phyloP scores from a whole-genome alignment of 2,888 invertebrate genomes.

The Drosophila buzzatii region DNA sequence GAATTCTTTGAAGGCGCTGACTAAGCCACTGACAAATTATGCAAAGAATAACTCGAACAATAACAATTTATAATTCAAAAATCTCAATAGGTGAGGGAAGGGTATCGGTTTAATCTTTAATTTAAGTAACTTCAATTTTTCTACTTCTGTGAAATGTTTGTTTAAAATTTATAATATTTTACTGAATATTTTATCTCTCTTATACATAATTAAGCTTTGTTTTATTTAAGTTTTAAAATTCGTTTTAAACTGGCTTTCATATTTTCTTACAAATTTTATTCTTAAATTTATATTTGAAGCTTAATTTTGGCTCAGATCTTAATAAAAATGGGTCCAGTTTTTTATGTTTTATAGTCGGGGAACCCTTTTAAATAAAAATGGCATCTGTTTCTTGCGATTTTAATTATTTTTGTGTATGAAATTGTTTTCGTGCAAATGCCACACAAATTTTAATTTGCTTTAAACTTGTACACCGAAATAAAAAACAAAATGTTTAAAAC shows the following conservation, averaged over 20 bases:
- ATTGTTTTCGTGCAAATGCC: not conserved
- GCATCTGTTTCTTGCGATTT: not conserved
- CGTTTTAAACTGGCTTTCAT: no score
- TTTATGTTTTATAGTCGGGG: not conserved
- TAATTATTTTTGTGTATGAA: not conserved
- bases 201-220: no score
- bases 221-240: no score
- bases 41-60: not conserved
- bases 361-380: not conserved
- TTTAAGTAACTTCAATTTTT: not conserved
- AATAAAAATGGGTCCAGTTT: not conserved
- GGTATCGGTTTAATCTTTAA: not conserved
- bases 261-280: no score
- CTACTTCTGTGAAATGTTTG: not conserved
- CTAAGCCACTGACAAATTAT: conserved; percentile 14
- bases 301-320: no score
- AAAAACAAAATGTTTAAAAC: no score
- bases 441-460: no score
- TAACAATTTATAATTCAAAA: not conserved
- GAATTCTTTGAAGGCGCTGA: conserved; percentile 17
- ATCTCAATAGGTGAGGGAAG: not conserved
- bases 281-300: no score
- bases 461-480: no score
- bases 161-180: not conserved
- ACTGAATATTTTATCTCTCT: not conserved